phyloP scores from a whole-genome alignment of 2,113 vertebrate genomes.

The Hassar affinis region DNA sequence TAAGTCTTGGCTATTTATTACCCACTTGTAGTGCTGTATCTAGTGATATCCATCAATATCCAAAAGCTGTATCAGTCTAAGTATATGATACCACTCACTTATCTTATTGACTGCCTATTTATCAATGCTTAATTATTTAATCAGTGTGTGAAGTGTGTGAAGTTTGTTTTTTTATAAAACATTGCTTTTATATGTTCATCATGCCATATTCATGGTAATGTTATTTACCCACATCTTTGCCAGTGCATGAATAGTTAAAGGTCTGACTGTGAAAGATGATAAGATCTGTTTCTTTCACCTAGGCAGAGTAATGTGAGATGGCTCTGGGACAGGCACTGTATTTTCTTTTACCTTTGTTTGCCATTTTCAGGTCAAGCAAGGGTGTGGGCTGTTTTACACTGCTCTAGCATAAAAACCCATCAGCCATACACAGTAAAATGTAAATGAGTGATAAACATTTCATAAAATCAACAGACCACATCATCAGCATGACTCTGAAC shows the following conservation, averaged over 20 bases:
- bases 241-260: slow-evolving; percentile 39
- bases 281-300: slow-evolving; percentile 29
- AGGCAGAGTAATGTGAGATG: slow-evolving; percentile 42
- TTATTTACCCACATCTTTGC: slow-evolving; percentile 16
- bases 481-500: not conserved
- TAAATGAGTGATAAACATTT: slow-evolving; percentile 20
- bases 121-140: not conserved
- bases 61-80: not conserved
- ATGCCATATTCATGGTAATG: slow-evolving; percentile 1
- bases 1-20: slow-evolving; percentile 36
- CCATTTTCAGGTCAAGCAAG: not conserved
- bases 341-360: slow-evolving; percentile 35
- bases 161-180: not conserved
- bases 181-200: not conserved
- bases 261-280: slow-evolving; percentile 39
- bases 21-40: not conserved
- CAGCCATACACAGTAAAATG: slow-evolving; percentile 16
- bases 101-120: not conserved
- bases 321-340: slow-evolving; percentile 1
- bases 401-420: not conserved
- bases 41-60: slow-evolving; percentile 7
- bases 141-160: not conserved
- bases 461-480: slow-evolving; percentile 15
- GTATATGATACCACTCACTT: not conserved
- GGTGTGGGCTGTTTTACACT: slow-evolving; percentile 13